phyloP scores from a whole-genome alignment of 2,113 vertebrate species.

The Pygathrix nemaeus region DNA sequence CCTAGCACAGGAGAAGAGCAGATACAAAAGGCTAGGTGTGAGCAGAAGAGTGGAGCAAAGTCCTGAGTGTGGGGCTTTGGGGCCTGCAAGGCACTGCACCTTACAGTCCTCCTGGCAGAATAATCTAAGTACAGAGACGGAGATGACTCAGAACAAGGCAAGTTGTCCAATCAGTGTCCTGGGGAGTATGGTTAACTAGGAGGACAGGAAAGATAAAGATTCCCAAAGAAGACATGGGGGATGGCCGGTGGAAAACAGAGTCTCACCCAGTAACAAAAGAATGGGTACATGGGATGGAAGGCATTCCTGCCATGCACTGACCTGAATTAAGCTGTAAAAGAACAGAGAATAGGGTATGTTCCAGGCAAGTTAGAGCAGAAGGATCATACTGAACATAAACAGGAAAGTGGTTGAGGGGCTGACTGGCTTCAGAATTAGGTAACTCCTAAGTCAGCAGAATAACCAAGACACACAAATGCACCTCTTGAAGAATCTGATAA shows the following conservation, averaged over 20 bases:
- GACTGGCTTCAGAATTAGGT: not conserved
- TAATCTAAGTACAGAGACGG: not conserved
- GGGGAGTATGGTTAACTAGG: not conserved
- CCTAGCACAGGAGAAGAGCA: not conserved
- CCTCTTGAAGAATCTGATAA: not conserved
- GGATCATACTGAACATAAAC: too few relatives aligned
- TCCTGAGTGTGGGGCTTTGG: rapidly evolving
- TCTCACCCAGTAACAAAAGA: not conserved
- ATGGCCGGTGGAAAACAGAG: not conserved
- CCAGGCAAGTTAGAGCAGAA: not conserved
- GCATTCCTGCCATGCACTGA: rapidly evolving
- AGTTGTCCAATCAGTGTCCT: not conserved
- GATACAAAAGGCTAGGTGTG: not conserved
- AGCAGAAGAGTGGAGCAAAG: not conserved
- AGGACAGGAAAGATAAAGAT: not conserved
- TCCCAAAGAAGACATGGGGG: not conserved
- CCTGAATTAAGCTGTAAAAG: not conserved
- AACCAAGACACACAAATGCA: not conserved
- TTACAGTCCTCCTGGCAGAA: not conserved
- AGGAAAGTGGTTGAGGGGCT: too few relatives aligned
- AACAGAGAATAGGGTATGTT: too few relatives aligned
- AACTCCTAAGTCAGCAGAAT: not conserved
- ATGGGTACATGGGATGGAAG: rapidly evolving
- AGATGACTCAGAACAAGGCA: not conserved
- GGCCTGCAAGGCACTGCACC: not conserved